Base-by-base conservation (phyloP, 2,113 vertebrate species). In the Willisornis vidua region DNA sequence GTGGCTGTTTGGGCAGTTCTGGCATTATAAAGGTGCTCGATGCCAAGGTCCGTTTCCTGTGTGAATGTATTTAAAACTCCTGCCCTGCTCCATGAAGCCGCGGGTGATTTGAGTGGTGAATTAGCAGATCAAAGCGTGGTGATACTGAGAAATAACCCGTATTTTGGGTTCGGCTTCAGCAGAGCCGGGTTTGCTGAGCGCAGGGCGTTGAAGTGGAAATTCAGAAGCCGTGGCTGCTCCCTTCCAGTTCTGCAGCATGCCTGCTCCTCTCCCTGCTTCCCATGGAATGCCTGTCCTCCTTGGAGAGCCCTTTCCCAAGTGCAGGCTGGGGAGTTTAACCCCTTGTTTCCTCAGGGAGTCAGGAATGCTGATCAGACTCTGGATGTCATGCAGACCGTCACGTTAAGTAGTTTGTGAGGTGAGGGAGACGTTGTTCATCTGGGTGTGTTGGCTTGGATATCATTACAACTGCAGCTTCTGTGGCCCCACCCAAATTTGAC, bases 361-460 rank as follows among this genome's bases (percentile, higher is more conserved):
- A 65, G 74, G 49, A n/a, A 15, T 74, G 6, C 54, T 57, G 5
- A n/a, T 67, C 59, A 24, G 61, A 55, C 80, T 3, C 3, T 9
- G 35, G 15, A 10, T 83, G 78, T 87, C 90, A 51, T 95, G 73
- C 85, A 87, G 55, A 63, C 74, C 62, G 14, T 75, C 17, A 12
- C 6, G 24, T 41, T 93, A 93, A 87, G 43, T 84, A 41, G 76
- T 75, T 45, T 78, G 86, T 29, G n/a, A 92, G 95, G 96, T 96
- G 84, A 83, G 85, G 92, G 90, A 90, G 85, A 68, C 87, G 31
- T 97, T 97, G 97, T 97, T 97, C 85, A 37, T 59, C 84, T 94
- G 97, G 97, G 97, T 59, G 97, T 97, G 97, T 97, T 94, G 96
- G 94, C 93, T 95, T 97, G 97, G 91, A 96, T 96, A 80, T 93